Base-by-base conservation (phyloP, 2,797 vertebrate species). In the Enteromius trimaculatus region DNA sequence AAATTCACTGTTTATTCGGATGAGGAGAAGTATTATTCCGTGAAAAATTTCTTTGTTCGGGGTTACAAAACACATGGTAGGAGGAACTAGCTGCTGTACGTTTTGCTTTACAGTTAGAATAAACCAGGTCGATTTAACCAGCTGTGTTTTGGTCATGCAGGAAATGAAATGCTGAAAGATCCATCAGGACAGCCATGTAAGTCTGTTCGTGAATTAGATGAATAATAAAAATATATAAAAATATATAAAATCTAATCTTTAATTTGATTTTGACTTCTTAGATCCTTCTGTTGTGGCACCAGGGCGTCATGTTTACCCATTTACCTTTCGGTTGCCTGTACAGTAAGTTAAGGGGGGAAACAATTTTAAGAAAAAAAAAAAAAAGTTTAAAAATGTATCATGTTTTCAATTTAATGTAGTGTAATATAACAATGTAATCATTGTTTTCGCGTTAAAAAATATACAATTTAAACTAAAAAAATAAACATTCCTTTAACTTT, bases 291-390 rank as follows among this genome's bases (percentile, higher is more conserved):
- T 91, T 68, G 70, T 93, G 37, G 53, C 81, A 2, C 87, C 90
- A 4, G 93, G 94, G 47, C 51, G 31, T 84, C 93, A 95, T 49
- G 81, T 92, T 60, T 95, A 94, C 84, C 92, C 92, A 0, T 95
- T 94, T 86, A 89, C 84, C n/a, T 92, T 95, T 84, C 92, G 93
- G 87, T 65, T 95, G 70, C 94, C 94, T 13, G 1, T 7, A 0
- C 55, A 87, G 94, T 95, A 89, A 89, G 94, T 90, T 76, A 37
- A 37, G 34, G 34, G 34, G 34, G 34, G 34, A 37, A 5, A 7
- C 34, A 37, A 37, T 37, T 37, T 37, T 37, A 0, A 37, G 34
- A 37, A 37, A 6, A 37, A 37, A 37, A 6, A 37, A 37, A 6
- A 37, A 37, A 37, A 6, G 34, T 37, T 37, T 37, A 37, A 37